Base-by-base conservation (phyloP, 2,113 vertebrate genomes). In the Mus spicilegus region DNA sequence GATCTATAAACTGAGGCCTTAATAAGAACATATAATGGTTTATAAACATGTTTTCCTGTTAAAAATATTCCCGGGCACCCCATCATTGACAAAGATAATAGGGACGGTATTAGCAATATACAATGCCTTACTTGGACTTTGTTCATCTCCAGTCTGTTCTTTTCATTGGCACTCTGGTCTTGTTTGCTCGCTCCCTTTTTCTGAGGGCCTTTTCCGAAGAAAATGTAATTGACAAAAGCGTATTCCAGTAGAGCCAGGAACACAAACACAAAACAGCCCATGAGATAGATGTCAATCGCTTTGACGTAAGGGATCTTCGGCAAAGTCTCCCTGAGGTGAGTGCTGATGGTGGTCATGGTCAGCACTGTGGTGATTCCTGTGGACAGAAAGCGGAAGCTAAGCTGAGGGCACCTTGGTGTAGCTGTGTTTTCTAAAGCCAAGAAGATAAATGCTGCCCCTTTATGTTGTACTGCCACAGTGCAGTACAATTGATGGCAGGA, bases 311-410 rank as follows among this genome's bases (percentile, higher is more conserved):
- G 99, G 96, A 99, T 99, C 98, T 99, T 99, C 90, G 99, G 99
- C 96, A 99, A 98, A 1, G 99, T 99, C 98, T 99, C 99, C 97
- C 99, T 99, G 94, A 99, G 99, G 92, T 99, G 99, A 61, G 99
- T 99, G 97, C 99, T 99, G 98, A 99, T 99, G 96, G 99, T 99
- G 65, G 99, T 99, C 99, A 99, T 99, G 26, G 99, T 99, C 98
- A 99, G 98, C 96, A 99, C 99, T 0, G 99, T 99, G 13, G 99
- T 99, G 96, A 99, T 99, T 95, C 99, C 99, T 99, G 95, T 0
- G 0, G 94, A 95, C 17, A 96, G 96, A 98, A 93, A 92, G 96
- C 67, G 5, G 51, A 36, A 17, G 24, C 5, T 90, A 7, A 56
- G 58, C 36, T 20, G 39, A 22, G 67, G 11, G n/a, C 11, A 46